A percentile compares a stretch with the other conserved stretches of the same genome.
phyloP scores from a whole-genome alignment of 2,888 invertebrate genomes.

The Spodoptera exigua region DNA sequence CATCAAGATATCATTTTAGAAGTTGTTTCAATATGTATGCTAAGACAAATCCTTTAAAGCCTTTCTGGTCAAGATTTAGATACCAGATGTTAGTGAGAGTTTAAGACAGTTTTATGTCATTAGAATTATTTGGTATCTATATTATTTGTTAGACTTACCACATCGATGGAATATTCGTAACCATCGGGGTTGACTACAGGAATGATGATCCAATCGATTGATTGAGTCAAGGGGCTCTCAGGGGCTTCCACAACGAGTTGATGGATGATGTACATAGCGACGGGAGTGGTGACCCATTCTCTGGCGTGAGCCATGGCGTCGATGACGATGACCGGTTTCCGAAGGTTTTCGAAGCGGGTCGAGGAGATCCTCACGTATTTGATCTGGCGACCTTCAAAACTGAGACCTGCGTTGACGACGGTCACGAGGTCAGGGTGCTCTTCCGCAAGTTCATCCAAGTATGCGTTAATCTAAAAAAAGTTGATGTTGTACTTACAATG shows the following conservation, averaged over 20 bases:
- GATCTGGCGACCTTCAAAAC: constrained; percentile 90
- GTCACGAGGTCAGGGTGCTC: constrained; percentile 85
- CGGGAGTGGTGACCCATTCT: constrained; percentile 93
- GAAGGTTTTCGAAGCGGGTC: constrained; percentile 77
- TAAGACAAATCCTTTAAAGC: background rate
- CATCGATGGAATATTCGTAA: constrained; percentile 90
- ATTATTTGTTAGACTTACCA: constrained; percentile 69
- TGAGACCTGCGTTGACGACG: constrained; percentile 88
- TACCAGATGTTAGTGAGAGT: too few species aligned
- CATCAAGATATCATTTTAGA: constrained; percentile 6
- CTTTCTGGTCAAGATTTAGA: background rate
- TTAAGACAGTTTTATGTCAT: too few species aligned
- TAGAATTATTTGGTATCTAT: too few species aligned
- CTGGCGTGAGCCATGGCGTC: constrained; percentile 91
- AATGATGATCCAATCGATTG: constrained; percentile 91
- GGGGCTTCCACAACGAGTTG: constrained; percentile 90
- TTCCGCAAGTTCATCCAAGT: constrained; percentile 78
- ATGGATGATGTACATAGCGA: constrained; percentile 91
- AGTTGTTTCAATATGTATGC: background rate
- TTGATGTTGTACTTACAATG: background rate
- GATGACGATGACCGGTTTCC: constrained; percentile 89
- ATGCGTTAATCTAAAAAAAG: constrained; percentile 84
- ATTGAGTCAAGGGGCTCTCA: constrained; percentile 84
- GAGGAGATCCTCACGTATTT: constrained; percentile 90
- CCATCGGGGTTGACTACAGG: constrained; percentile 93